Evolutionary conservation across 1,140 invertebrate species (phyloP).

Genomic region (Trichonephila inaurata): DNA sequence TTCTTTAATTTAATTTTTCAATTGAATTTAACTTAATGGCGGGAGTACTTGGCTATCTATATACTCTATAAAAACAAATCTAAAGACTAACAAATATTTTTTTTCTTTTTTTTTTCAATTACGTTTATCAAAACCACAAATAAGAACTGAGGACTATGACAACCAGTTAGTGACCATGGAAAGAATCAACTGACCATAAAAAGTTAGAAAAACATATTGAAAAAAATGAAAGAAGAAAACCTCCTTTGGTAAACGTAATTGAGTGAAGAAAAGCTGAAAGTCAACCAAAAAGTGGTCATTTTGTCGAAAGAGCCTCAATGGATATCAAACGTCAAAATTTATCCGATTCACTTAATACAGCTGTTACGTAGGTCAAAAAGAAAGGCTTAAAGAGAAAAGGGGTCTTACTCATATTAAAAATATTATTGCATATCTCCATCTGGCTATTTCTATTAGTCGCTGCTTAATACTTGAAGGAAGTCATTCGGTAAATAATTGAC

Average conservation of each 20-base stretch:
- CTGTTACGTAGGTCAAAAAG: conserved; percentile 19
- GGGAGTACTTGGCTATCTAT: too few species aligned
- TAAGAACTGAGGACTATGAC: background rate
- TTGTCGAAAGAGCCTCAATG: conserved; percentile 31
- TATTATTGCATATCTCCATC: background rate
- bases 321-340: conserved; percentile 53
- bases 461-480: too few species aligned
- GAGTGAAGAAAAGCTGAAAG: conserved; percentile 49
- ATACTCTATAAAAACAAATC: too few species aligned
- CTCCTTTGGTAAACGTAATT: conserved; percentile 35
- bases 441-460: too few species aligned
- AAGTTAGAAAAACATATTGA: conserved; percentile 8
- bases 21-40: too few species aligned
- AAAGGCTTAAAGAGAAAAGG: conserved; percentile 15
- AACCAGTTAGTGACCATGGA: conserved; percentile 22
- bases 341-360: conserved; percentile 40
- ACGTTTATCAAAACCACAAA: background rate
- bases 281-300: conserved; percentile 42
- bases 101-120: background rate
- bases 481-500: too few species aligned
- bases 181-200: conserved; percentile 33
- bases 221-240: conserved; percentile 17
- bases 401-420: background rate
- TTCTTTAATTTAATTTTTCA: too few species aligned
- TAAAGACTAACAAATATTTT: too few species aligned